A percentile compares a stretch with the other conserved stretches of the same genome.
These are phyloP conservation scores for Typhlichthys subterraneus DNA, from an alignment of 2,797 vertebrate genomes.

Conservation along the genomic window DNA sequence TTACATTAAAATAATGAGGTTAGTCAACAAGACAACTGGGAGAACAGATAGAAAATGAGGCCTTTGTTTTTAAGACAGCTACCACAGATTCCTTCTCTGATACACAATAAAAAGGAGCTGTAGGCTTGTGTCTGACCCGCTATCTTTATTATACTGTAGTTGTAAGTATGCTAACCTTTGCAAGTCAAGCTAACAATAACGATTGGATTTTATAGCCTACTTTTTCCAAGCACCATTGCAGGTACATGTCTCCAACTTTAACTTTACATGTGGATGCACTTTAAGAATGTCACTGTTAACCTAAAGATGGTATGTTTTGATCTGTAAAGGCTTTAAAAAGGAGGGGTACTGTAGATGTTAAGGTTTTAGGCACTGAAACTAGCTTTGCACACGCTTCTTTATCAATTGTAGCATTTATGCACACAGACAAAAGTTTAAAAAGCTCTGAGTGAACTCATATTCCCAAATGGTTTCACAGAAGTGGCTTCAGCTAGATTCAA, in stretches of 20 bases:
- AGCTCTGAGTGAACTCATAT: constrained; percentile 54
- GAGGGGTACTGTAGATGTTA: constrained; percentile 40
- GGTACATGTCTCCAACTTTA: constrained; percentile 15
- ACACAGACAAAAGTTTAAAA: constrained; percentile 48
- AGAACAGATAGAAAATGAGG: constrained; percentile 25
- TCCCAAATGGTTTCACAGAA: constrained; percentile 46
- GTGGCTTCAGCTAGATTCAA: constrained; percentile 33
- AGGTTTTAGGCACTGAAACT: constrained; percentile 52
- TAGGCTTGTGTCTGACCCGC: constrained; percentile 35
- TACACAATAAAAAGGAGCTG: constrained; percentile 10
- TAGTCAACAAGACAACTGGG: constrained; percentile 17
- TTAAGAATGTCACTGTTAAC: background rate
- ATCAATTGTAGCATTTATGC: constrained; percentile 67
- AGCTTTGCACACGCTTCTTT: constrained; percentile 68
- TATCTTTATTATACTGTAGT: constrained; percentile 35
- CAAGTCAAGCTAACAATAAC: constrained; percentile 36
- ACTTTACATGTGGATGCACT: constrained; percentile 8
- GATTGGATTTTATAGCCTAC: constrained; percentile 13
- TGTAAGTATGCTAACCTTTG: constrained; percentile 46
- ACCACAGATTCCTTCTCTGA: constrained; percentile 30
- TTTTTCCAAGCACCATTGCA: constrained; percentile 20
- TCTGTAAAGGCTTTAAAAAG: constrained; percentile 27
- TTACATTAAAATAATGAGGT: constrained; percentile 24
- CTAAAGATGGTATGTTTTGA: constrained; percentile 15
- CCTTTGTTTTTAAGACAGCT: constrained; percentile 40